Evolutionary conservation across 2,888 invertebrate genomes (phyloP).

Genomic region (Acanthoscelides obtectus): DNA sequence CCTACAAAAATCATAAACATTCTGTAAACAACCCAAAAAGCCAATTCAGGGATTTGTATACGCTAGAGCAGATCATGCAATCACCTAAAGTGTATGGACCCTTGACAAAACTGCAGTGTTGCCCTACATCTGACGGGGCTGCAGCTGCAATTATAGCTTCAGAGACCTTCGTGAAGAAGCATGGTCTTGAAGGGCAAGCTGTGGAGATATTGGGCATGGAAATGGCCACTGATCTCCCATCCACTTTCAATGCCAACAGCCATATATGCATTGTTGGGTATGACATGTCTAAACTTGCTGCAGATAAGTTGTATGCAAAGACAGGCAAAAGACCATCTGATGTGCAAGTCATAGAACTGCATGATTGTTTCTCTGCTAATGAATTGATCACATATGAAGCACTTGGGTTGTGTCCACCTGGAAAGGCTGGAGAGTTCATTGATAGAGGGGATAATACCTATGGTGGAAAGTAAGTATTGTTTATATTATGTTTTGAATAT

Average conservation of each 20-base stretch:
- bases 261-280: constrained; percentile 80
- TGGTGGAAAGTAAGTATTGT: constrained; percentile 64
- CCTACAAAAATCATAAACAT: constrained; percentile 96
- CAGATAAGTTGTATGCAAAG: constrained; percentile 69
- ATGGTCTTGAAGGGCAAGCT: constrained; percentile 79
- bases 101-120: constrained; percentile 94
- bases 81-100: constrained; percentile 88
- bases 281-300: constrained; percentile 88
- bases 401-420: constrained; percentile 82
- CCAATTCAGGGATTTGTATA: constrained; percentile 89
- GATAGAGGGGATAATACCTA: constrained; percentile 96
- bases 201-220: constrained; percentile 96
- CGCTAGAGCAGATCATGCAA: constrained; percentile 82
- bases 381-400: constrained; percentile 97
- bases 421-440: constrained; percentile 86
- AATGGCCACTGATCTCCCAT: constrained; percentile 89
- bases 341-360: constrained; percentile 91
- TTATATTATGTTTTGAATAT: no score
- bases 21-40: constrained; percentile 95
- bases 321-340: constrained; percentile 72
- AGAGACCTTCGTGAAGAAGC: constrained; percentile 81
- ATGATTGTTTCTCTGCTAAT: constrained; percentile 97
- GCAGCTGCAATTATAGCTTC: constrained; percentile 90
- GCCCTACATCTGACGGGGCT: constrained; percentile 97
- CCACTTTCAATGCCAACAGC: constrained; percentile 77